Conservation (phyloP, 2,113 vertebrate genomes). For the Psittacara wagleri region DNA sequence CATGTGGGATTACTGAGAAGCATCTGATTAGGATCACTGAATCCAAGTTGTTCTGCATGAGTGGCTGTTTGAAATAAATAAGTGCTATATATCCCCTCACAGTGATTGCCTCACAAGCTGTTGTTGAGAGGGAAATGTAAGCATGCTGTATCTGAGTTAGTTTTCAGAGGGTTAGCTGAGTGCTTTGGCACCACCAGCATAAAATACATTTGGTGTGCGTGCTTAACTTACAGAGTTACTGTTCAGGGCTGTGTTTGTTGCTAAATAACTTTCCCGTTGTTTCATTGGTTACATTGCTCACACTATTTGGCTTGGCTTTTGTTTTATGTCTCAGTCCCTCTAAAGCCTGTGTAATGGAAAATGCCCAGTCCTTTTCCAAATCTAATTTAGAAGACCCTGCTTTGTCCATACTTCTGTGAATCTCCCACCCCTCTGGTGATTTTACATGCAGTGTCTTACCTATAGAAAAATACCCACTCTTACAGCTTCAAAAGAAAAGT, state of each 20-base stretch:
- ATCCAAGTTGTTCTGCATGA: not conserved
- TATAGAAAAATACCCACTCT: not conserved
- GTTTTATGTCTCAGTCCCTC: not conserved
- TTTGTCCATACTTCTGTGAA: not conserved
- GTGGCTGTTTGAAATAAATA: conserved; percentile 19
- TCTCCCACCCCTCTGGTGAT: not conserved
- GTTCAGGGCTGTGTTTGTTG: conserved; percentile 27
- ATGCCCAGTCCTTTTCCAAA: not conserved
- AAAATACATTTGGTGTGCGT: conserved; percentile 47
- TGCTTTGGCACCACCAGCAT: conserved; percentile 16
- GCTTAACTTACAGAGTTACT: not conserved
- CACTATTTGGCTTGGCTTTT: conserved; percentile 46
- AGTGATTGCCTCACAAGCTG: conserved; percentile 30
- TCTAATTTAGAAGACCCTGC: not conserved
- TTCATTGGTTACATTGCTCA: conserved; percentile 32
- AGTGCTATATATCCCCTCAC: not conserved
- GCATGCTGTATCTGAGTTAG: not conserved
- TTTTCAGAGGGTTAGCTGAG: conserved; percentile 7
- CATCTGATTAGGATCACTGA: conserved; percentile 36
- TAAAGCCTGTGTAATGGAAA: conserved; percentile 19
- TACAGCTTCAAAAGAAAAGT: not conserved
- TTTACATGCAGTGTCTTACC: not conserved
- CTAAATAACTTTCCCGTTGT: conserved; percentile 58
- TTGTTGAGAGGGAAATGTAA: conserved; percentile 25
- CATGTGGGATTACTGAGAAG: not conserved